Conservation (phyloP, 2,888 invertebrate species). For the Folsomia manolachei region DNA sequence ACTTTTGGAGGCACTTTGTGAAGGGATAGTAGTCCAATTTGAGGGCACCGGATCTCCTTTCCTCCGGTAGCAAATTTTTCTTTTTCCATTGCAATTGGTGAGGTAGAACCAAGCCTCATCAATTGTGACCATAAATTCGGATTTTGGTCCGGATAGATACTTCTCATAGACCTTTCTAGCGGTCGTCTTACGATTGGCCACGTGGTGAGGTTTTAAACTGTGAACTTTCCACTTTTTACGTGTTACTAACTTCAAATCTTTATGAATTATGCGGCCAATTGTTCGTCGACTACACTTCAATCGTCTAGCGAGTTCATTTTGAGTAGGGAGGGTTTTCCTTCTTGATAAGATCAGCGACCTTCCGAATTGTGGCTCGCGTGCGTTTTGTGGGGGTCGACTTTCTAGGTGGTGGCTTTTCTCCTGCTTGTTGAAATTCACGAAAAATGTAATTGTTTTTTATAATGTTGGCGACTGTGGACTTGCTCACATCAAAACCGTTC, state of each 20-base stretch:
- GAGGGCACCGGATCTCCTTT: neutral
- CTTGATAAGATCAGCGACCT: neutral
- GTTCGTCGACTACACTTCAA: neutral
- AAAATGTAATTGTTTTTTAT: neutral
- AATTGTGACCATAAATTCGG: neutral
- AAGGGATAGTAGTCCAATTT: conserved; percentile 15
- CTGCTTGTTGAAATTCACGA: neutral
- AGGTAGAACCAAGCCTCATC: neutral
- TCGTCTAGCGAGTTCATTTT: neutral
- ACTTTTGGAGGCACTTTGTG: conserved; percentile 30
- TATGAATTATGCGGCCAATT: neutral
- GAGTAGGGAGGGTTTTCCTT: conserved; percentile 14
- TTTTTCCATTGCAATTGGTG: neutral
- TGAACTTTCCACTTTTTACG: neutral
- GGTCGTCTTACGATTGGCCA: neutral
- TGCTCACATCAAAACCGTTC: neutral
- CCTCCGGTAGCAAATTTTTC: neutral
- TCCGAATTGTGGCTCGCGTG: neutral
- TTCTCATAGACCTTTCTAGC: neutral
- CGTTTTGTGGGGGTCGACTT: neutral
- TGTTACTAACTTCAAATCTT: neutral
- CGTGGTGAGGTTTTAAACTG: neutral
- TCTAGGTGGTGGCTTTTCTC: neutral
- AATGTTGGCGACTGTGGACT: neutral
- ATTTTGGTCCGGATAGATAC: neutral